Conservation (phyloP, 2,888 invertebrate genomes). For the Nemapogon koenigi region DNA sequence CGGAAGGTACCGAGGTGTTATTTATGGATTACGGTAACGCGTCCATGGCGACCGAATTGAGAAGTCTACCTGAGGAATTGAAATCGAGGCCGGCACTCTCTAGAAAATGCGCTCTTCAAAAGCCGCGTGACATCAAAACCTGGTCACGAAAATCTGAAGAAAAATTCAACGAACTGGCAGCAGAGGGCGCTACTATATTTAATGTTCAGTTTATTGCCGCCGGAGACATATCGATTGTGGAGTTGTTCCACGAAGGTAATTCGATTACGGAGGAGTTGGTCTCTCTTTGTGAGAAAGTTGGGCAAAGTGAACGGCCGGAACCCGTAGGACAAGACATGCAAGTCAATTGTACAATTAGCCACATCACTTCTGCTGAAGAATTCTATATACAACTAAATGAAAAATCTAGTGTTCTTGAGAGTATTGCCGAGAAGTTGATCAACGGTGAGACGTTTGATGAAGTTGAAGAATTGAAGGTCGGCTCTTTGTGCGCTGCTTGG, state of each 20-base stretch:
- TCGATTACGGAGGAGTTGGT: conserved; percentile 69
- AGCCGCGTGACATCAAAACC: conserved; percentile 58
- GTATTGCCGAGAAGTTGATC: conserved; percentile 64
- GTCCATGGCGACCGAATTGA: conserved; percentile 61
- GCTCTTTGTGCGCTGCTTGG: conserved; percentile 69
- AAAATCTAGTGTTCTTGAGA: conserved; percentile 61
- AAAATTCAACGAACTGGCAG: conserved; percentile 72
- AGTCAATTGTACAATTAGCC: conserved; percentile 69
- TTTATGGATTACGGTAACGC: conserved; percentile 76
- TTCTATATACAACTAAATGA: conserved; percentile 76
- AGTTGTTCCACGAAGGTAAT: conserved; percentile 65
- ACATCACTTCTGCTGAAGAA: conserved; percentile 71
- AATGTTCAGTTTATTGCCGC: conserved; percentile 71
- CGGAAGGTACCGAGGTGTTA: conserved; percentile 65
- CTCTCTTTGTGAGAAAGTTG: conserved; percentile 58
- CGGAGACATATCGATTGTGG: conserved; percentile 69
- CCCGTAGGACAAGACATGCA: conserved; percentile 35
- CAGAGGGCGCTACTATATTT: conserved; percentile 74
- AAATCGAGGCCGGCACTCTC: conserved; percentile 65
- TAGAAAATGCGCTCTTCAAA: conserved; percentile 66
- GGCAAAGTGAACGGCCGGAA: conserved; percentile 8
- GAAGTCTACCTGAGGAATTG: conserved; percentile 67
- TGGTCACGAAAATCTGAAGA: conserved; percentile 73
- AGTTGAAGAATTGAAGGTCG: conserved; percentile 59
- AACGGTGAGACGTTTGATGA: conserved; percentile 58